Conservation (phyloP, 35 echinoderm and acorn worm species). For the Patiria miniata region DNA sequence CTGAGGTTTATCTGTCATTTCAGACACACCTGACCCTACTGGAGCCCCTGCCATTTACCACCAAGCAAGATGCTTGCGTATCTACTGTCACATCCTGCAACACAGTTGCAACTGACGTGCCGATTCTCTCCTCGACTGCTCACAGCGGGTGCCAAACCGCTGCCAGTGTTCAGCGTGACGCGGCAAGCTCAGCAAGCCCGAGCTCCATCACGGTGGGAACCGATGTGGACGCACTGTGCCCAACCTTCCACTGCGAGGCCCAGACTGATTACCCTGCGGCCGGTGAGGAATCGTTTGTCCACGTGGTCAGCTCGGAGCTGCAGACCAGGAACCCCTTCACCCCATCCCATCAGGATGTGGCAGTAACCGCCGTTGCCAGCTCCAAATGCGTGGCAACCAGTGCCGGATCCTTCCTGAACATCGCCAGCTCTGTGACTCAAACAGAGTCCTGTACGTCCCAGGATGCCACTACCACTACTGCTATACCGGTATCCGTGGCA, state of each 20-base stretch:
- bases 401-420: conserved; percentile 18
- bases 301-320: background rate
- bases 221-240: conserved; percentile 64
- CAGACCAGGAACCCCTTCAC: background rate
- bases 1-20: too few relatives aligned
- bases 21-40: background rate
- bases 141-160: conserved; percentile 7
- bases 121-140: background rate
- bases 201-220: conserved; percentile 16
- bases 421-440: conserved; percentile 13
- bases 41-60: background rate
- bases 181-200: background rate
- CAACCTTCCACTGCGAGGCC: conserved; percentile 76
- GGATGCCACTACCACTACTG: background rate
- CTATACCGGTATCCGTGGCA: conserved; percentile 9
- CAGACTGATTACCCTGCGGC: conserved; percentile 34
- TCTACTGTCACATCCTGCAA: background rate
- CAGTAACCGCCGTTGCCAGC: background rate
- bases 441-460: background rate
- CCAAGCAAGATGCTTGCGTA: conserved; percentile 14
- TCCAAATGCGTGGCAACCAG: conserved; percentile 35
- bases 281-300: background rate
- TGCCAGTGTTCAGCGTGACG: background rate
- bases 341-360: background rate
- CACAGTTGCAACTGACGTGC: background rate